A percentile compares a stretch with the other conserved stretches of the same genome.
Evolutionary conservation across 1,140 invertebrate species (phyloP).

Genomic region (Drosophila littoralis): DNA sequence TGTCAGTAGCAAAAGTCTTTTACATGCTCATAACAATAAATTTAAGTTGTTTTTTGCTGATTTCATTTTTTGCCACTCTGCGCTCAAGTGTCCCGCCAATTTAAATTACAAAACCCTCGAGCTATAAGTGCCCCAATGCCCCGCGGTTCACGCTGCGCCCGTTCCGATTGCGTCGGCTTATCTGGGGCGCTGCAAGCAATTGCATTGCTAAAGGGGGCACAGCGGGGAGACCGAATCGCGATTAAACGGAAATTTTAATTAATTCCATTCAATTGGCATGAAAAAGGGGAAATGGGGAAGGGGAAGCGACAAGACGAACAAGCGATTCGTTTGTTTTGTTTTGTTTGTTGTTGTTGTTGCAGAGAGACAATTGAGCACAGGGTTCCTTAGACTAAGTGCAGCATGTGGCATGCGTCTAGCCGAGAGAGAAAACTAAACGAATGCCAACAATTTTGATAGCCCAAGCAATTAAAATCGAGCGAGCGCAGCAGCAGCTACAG

Average conservation of each 20-base stretch:
- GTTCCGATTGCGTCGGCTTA: conserved; percentile 33
- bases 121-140: conserved; percentile 11
- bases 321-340: conserved; percentile 63
- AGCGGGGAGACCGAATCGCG: conserved; percentile 45
- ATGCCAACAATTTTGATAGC: conserved; percentile 73
- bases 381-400: conserved; percentile 53
- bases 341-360: neutral
- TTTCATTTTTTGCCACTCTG: conserved; percentile 22
- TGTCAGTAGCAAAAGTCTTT: conserved; percentile 7
- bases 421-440: conserved; percentile 56
- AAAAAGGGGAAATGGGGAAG: conserved; percentile 39
- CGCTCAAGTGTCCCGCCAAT: conserved; percentile 34
- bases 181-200: conserved; percentile 46
- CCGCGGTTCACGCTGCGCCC: neutral
- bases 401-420: conserved; percentile 43
- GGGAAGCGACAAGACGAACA: conserved; percentile 49
- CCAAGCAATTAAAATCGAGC: conserved; percentile 53
- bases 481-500: conserved; percentile 14
- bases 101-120: conserved; percentile 7
- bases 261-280: conserved; percentile 81
- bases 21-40: conserved; percentile 18
- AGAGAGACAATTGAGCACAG: conserved; percentile 71
- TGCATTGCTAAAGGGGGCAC: conserved; percentile 21
- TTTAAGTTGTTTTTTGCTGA: conserved; percentile 2
- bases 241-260: conserved; percentile 83